phyloP scores from a whole-genome alignment of 2,113 vertebrate genomes.

The Paedocypris sp. region DNA sequence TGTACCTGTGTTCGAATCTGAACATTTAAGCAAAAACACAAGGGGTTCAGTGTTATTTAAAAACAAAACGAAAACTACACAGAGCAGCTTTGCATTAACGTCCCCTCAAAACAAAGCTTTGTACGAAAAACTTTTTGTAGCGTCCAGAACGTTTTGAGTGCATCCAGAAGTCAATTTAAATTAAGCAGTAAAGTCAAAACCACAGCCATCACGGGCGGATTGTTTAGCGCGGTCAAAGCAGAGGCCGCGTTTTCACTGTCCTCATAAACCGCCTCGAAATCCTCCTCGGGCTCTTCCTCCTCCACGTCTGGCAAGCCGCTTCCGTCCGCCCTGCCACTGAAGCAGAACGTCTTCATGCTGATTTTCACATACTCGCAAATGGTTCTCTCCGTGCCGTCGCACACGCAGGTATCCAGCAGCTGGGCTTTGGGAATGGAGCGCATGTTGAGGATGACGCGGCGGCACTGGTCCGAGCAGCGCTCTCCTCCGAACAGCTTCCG shows the following conservation, averaged over 20 bases:
- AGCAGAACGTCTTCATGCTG: slow-evolving; percentile 83
- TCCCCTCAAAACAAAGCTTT: no score
- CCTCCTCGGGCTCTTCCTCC: slow-evolving; percentile 69
- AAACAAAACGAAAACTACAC: no score
- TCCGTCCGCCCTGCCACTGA: slow-evolving; percentile 62
- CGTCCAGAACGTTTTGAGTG: no score
- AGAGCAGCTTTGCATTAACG: no score
- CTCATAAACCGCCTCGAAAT: slow-evolving; percentile 50
- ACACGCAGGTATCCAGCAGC: slow-evolving; percentile 81
- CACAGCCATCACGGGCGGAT: slow-evolving; percentile 46
- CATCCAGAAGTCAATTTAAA: no score
- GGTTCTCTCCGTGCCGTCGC: slow-evolving; percentile 79
- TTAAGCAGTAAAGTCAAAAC: slow-evolving; percentile 40
- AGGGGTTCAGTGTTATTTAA: no score
- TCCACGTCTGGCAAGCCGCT: slow-evolving; percentile 75
- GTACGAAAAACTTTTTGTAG: no score
- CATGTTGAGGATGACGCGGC: slow-evolving; percentile 76
- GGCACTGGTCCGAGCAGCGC: slow-evolving; percentile 75
- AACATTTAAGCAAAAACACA: no score
- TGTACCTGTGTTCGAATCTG: no score
- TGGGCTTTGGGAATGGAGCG: slow-evolving; percentile 75
- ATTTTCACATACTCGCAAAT: slow-evolving; percentile 87
- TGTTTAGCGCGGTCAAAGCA: slow-evolving; percentile 5
- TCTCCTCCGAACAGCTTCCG: slow-evolving; percentile 80
- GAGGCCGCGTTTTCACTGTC: slow-evolving; percentile 38